Base-by-base conservation (phyloP, 2,113 vertebrate species). In the Irena cyanogastra region DNA sequence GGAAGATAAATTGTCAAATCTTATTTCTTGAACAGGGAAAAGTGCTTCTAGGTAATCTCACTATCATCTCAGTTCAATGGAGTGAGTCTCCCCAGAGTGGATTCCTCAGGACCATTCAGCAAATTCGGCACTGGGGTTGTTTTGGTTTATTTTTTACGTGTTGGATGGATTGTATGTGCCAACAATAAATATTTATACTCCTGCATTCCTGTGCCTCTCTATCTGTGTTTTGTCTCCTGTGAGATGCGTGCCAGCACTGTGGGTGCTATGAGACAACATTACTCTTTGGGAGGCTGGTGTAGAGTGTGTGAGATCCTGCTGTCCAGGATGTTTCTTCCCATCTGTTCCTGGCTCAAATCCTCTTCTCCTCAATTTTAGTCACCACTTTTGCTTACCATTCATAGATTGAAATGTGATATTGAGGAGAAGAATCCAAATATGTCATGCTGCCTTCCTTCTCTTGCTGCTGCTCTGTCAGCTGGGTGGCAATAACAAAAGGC, bases 121-220 rank as follows among this genome's bases (percentile, higher is more conserved):
- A 70, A 2, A 66, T 56, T 74, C 6, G 3, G 31, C 68, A 1
- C 5, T 77, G 80, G 7, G 3, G 6, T 76, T 68, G 69, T 83
- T 90, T 42, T 33, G 7, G 64, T 79, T 93, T 88, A 21, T 78
- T 56, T 83, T 78, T 91, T 35, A 71, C 0, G 0, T 79, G 69
- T 91, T 26, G 20, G 65, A 77, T 75, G 79, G 71, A 61, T 57
- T 33, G 44, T 49, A 15, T 53, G 61, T 93, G 90, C 83, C 83
- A 92, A 60, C 72, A 93, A 56, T 92, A 93, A 97, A 97, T 96
- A 90, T 96, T 96, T 95, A 59, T 70, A 23, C 56, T 92, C 56
- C 9, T 89, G 41, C 89, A 39, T 94, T 92, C 37, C 76, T 90
- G 69, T 88, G 75, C 74, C 56, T 77, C n/a, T 68, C 3, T 94